Evolutionary conservation across 2,113 vertebrate genomes (phyloP).

Genomic region (Sinosuthora webbiana): DNA sequence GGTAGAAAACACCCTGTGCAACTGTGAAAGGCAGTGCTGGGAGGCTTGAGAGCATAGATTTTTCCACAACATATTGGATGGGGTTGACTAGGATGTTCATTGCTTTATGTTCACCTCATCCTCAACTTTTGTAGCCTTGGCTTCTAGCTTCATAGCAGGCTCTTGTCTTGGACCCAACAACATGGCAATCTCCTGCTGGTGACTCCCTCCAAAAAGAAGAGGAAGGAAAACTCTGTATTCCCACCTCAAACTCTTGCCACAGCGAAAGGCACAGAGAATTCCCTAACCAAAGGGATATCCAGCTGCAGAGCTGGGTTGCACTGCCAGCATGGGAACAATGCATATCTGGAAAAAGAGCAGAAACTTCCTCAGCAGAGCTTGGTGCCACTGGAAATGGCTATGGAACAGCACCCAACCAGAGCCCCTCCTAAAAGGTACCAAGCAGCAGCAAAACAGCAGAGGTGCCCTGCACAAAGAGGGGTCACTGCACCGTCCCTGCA

Average conservation of each 20-base stretch:
- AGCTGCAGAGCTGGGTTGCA: not conserved
- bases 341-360: rapidly evolving
- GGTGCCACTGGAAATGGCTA: not conserved
- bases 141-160: not conserved
- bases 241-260: rapidly evolving
- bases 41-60: not conserved
- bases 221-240: not conserved
- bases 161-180: not conserved
- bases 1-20: not conserved
- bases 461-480: rapidly evolving
- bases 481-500: rapidly evolving
- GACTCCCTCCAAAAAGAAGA: not conserved
- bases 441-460: not conserved
- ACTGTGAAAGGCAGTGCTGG: not conserved
- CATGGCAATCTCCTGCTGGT: not conserved
- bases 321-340: not conserved
- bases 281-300: not conserved
- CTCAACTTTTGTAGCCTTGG: not conserved
- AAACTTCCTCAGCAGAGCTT: not conserved
- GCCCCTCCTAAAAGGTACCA: not conserved
- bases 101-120: not conserved
- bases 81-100: not conserved
- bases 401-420: not conserved
- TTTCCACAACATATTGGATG: not conserved
- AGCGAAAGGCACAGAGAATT: not conserved